A percentile compares a stretch with the other conserved stretches of the same genome.
phyloP scores from a whole-genome alignment of 1,140 invertebrate species.

The Scaptomyza graminum region DNA sequence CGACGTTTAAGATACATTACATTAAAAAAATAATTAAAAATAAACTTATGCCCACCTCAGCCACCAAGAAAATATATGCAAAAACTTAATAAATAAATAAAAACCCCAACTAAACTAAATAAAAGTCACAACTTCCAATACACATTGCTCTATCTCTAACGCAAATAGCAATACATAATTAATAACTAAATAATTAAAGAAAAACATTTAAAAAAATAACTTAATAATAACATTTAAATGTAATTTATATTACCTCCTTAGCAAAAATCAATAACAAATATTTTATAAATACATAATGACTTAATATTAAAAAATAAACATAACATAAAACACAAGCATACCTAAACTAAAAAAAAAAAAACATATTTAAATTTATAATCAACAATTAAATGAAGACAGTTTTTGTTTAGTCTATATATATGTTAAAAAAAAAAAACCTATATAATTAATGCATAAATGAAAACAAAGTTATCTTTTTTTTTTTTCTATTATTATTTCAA shows the following conservation, averaged over 20 bases:
- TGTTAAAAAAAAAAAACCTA: slow-evolving; percentile 9
- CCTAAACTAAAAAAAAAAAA: slow-evolving; percentile 43
- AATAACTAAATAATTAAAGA: slow-evolving; percentile 48
- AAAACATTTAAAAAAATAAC: slow-evolving; percentile 29
- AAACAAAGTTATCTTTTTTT: slow-evolving; percentile 12
- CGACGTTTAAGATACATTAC: slow-evolving; percentile 12
- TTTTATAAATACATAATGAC: slow-evolving; percentile 35
- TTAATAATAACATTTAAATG: slow-evolving; percentile 68
- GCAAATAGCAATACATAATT: slow-evolving; percentile 61
- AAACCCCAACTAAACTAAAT: slow-evolving; percentile 33
- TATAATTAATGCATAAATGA: too few relatives aligned
- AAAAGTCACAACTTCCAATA: slow-evolving; percentile 67
- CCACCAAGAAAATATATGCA: slow-evolving; percentile 64
- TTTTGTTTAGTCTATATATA: slow-evolving; percentile 62
- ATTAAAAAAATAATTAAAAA: slow-evolving; percentile 29
- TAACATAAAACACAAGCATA: slow-evolving; percentile 38
- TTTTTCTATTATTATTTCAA: slow-evolving; percentile 18
- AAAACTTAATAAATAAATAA: slow-evolving; percentile 25
- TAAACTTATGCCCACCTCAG: slow-evolving; percentile 78
- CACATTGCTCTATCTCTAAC: slow-evolving; percentile 46
- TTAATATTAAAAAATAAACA: slow-evolving; percentile 44
- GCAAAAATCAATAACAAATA: slow-evolving; percentile 79
- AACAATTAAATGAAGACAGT: slow-evolving; percentile 56
- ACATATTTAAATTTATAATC: slow-evolving; percentile 54
- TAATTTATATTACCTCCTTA: slow-evolving; percentile 82